Evolutionary conservation across 35 echinoderm and acorn worm species (phyloP).

Genomic region (Apostichopus californicus): DNA sequence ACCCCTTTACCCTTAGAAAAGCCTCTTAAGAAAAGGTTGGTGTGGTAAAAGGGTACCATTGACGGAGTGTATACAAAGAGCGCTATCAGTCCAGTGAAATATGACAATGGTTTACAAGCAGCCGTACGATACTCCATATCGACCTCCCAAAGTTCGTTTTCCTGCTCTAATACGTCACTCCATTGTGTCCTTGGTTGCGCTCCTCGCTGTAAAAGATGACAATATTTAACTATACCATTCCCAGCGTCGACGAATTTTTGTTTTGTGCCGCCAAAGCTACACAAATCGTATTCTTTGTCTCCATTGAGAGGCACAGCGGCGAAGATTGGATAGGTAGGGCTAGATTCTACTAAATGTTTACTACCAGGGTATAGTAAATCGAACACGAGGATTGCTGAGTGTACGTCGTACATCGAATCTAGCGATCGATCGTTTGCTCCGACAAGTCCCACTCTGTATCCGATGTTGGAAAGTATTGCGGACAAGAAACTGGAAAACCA

Average conservation of each 20-base stretch:
- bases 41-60: no score
- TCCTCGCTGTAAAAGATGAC: not conserved
- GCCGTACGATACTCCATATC: not conserved
- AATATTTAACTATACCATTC: not conserved
- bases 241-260: not conserved
- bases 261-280: not conserved
- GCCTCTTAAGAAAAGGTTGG: no score
- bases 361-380: not conserved
- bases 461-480: not conserved
- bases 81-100: not conserved
- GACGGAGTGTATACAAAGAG: no score
- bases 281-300: not conserved
- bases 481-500: not conserved
- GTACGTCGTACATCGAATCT: not conserved
- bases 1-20: no score
- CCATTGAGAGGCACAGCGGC: not conserved
- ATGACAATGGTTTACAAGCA: not conserved
- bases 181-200: not conserved
- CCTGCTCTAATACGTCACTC: not conserved
- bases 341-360: constrained; percentile 9
- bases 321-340: not conserved
- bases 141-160: not conserved
- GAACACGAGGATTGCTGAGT: not conserved
- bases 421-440: constrained; percentile 2
- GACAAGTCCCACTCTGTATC: not conserved